Base-by-base conservation (phyloP, 37 sponge, comb jelly and placozoan genomes). In the Haliclona indistincta region DNA sequence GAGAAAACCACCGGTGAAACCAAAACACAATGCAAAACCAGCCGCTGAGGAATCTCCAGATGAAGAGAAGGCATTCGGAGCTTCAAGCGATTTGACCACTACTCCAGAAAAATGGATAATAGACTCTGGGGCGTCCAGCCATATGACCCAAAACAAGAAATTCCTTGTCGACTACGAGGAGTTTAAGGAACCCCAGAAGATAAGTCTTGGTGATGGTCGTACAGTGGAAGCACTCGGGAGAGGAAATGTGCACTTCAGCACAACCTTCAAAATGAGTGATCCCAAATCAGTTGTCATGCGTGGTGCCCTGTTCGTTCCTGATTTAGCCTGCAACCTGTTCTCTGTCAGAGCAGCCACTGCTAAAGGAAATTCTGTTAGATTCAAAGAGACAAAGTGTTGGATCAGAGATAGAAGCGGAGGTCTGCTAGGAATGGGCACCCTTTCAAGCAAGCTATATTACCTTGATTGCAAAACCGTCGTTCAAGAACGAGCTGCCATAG, bases 301-400 rank as follows among this genome's bases (percentile, higher is more conserved):
- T 30, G 43, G 63, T 65, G 78, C 54, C 19, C 63, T 77, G 34
- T 67, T 45, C 44, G 67, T 77, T 66, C 78, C 78, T 23, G 43
- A 81, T 13, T 38, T 81, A 19, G 56, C 82, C 22, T 73, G 74
- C 41, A 81, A 64, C 26, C 74, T 81, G 29, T 74, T 82, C 41
- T 82, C 83, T 28, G 68, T 82, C 1, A 49, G 81, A 56, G 71
- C 69, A 17, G 79, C 69, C 42, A 71, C 67, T 13, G 3, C 35
- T 22, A 69, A 70, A 39, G 71, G 81, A 2, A 53, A 82, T 44
- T 7, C 53, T 38, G 69, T 82, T 29, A 71, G 63, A 62, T 85
- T 85, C 78, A 74, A 60, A 22, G 33, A 56, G 23, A 41, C 78
- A 38, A 44, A 47, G 29, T 83, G 84, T 29, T 83, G 84, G 84